A percentile compares a stretch with the other conserved stretches of the same genome.
Evolutionary conservation across 2,888 invertebrate species (phyloP).

Genomic region (Agapetus fuscipes): DNA sequence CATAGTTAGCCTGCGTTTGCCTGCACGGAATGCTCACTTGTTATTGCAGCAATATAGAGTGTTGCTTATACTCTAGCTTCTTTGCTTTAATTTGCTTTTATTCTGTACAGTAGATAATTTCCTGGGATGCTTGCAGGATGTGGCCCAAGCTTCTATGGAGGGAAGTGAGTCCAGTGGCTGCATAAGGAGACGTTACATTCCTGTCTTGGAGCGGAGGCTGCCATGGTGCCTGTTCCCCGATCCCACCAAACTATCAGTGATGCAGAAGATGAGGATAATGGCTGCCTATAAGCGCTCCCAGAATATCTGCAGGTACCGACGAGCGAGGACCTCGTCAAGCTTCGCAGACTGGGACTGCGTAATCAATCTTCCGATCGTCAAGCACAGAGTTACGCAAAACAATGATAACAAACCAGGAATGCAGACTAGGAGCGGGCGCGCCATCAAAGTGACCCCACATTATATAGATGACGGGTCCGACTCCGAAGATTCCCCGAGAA

Average conservation of each 20-base stretch:
- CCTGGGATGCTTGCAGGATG: too few relatives aligned
- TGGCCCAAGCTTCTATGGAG: too few relatives aligned
- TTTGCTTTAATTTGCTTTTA: too few relatives aligned
- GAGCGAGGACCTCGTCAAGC: conserved; percentile 12
- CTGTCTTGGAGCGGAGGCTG: conserved; percentile 15
- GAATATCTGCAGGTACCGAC: conserved; percentile 16
- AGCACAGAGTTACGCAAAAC: conserved; percentile 6
- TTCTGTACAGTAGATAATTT: too few relatives aligned
- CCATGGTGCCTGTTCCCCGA: conserved; percentile 19
- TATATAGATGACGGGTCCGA: conserved; percentile 17
- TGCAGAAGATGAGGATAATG: conserved; percentile 12
- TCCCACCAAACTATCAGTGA: conserved; percentile 14
- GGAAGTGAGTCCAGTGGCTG: too few relatives aligned
- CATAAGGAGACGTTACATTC: conserved; percentile 15
- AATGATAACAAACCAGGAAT: conserved; percentile 5
- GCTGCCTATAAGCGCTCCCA: conserved; percentile 16
- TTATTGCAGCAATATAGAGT: too few relatives aligned
- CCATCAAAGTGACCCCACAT: conserved; percentile 13
- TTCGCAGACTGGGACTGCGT: conserved; percentile 17
- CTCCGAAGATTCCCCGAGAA: conserved; percentile 7
- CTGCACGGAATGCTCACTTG: too few relatives aligned
- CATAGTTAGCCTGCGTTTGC: too few relatives aligned
- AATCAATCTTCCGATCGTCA: conserved; percentile 14
- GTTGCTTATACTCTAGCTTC: too few relatives aligned
- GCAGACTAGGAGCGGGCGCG: conserved; percentile 19